These are phyloP conservation scores for Pseudachorutes palmiensis DNA, from an alignment of 1,140 invertebrate species.

Conservation along the genomic window DNA sequence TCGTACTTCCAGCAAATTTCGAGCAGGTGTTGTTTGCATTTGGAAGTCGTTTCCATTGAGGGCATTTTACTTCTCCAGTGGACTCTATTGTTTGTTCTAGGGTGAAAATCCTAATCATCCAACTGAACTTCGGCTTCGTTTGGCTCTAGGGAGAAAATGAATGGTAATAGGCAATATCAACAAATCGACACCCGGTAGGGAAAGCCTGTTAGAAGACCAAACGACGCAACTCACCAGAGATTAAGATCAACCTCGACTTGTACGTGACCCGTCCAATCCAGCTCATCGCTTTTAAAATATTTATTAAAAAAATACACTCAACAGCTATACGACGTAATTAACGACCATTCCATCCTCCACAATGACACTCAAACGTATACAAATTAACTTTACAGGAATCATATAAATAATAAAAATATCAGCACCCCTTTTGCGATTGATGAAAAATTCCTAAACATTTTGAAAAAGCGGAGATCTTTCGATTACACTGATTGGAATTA, in stretches of 20 bases:
- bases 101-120: background rate
- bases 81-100: background rate
- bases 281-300: no score
- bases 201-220: background rate
- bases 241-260: background rate
- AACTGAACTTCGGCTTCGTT: background rate
- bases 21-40: background rate
- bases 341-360: no score
- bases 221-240: background rate
- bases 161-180: background rate
- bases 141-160: background rate
- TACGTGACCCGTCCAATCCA: background rate
- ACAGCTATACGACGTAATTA: no score
- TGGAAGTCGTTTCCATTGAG: background rate
- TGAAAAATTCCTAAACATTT: no score
- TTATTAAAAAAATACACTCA: no score
- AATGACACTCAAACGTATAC: no score
- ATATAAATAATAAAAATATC: no score
- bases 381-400: no score
- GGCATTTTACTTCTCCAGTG: background rate
- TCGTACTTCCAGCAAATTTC: background rate
- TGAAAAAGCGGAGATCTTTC: background rate
- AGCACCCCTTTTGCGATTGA: no score
- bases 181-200: background rate
- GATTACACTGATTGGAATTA: background rate